phyloP scores from a whole-genome alignment of 2,113 vertebrate genomes.

The Scalopus aquaticus region DNA sequence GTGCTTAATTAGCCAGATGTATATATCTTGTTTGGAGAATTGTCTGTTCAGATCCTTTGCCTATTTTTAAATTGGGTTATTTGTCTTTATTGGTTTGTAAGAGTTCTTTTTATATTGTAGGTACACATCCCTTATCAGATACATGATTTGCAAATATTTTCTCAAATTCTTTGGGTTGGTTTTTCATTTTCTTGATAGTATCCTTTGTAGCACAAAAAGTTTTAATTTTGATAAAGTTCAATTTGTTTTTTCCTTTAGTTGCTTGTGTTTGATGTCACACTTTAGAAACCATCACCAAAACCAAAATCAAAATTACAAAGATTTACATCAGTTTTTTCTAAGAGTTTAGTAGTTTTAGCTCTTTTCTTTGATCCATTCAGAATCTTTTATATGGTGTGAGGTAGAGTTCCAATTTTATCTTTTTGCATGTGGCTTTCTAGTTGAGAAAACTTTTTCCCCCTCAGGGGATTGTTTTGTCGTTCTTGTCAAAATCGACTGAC shows the following conservation, averaged over 20 bases:
- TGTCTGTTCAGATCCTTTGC: background rate
- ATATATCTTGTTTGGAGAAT: constrained; percentile 32
- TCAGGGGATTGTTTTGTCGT: constrained; percentile 28
- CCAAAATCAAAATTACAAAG: background rate
- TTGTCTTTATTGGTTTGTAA: too few species aligned
- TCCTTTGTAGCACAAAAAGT: background rate
- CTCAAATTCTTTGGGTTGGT: too few species aligned
- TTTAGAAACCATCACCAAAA: constrained; percentile 19
- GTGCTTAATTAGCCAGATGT: background rate
- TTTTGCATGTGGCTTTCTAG: background rate
- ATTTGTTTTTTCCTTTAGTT: constrained; percentile 2
- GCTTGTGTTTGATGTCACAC: background rate
- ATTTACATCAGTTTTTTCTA: background rate
- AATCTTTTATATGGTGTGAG: constrained; percentile 32
- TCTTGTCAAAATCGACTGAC: background rate
- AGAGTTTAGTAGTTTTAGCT: background rate
- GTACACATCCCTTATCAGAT: too few species aligned
- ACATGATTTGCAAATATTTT: too few species aligned
- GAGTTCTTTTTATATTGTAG: too few species aligned
- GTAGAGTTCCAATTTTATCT: background rate
- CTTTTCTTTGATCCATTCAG: constrained; percentile 6
- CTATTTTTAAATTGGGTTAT: too few species aligned
- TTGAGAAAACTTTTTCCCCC: background rate
- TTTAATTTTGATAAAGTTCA: background rate
- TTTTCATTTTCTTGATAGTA: background rate